A percentile compares a stretch with the other conserved stretches of the same genome.
phyloP scores from a whole-genome alignment of 2,797 vertebrate genomes.

The Emys orbicularis region DNA sequence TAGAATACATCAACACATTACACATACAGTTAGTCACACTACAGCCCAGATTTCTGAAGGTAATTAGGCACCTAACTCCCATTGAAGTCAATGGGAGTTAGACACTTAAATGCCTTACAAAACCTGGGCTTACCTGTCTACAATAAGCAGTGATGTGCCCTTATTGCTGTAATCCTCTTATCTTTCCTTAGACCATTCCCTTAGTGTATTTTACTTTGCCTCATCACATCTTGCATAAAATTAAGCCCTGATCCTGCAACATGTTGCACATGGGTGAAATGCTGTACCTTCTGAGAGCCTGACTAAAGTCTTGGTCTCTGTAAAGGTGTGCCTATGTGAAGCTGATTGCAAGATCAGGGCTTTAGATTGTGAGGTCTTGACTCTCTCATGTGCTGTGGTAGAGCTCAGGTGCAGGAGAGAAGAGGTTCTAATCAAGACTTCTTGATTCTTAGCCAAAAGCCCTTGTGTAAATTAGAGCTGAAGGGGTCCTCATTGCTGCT shows the following conservation, averaged over 20 bases:
- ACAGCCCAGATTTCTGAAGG: too few species aligned
- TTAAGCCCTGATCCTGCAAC: slow-evolving; percentile 43
- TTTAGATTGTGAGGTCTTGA: neutral
- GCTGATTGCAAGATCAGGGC: neutral
- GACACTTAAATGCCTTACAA: neutral
- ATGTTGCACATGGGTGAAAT: neutral
- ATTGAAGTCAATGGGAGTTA: neutral
- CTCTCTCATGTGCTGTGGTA: neutral
- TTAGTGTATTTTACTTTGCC: neutral
- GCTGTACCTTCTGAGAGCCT: neutral
- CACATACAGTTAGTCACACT: neutral
- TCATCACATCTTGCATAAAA: neutral
- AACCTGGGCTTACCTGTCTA: neutral
- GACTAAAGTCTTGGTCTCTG: neutral
- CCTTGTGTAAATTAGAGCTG: neutral
- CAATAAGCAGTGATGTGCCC: neutral
- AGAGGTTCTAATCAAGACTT: neutral
- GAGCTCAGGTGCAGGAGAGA: neutral
- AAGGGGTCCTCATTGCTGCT: neutral
- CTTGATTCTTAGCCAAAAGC: neutral
- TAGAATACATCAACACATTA: neutral
- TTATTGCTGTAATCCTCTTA: neutral
- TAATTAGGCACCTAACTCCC: neutral
- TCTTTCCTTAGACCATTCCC: slow-evolving; percentile 28
- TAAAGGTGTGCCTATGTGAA: neutral